A percentile compares a stretch with the other conserved stretches of the same genome.
Evolutionary conservation across 2,888 invertebrate genomes (phyloP).

Genomic region (Perizoma affinitatum): DNA sequence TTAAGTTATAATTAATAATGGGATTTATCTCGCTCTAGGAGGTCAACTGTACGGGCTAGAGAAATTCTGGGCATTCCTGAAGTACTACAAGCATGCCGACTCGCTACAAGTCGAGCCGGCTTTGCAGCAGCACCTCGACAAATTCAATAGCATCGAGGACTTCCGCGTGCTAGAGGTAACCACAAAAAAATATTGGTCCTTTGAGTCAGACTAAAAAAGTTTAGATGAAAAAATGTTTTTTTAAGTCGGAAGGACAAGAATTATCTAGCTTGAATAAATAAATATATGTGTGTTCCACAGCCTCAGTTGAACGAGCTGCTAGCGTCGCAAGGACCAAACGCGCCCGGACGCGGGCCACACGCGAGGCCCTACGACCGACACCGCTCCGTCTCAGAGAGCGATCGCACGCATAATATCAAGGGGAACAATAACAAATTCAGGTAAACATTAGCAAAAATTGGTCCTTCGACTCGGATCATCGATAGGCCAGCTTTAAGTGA

Average conservation of each 20-base stretch:
- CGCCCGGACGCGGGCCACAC: constrained; percentile 79
- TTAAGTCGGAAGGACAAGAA: too few relatives aligned
- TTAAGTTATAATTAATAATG: too few relatives aligned
- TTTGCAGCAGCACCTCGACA: constrained; percentile 88
- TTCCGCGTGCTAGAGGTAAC: constrained; percentile 91
- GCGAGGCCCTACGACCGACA: constrained; percentile 71
- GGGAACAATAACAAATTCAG: constrained; percentile 40
- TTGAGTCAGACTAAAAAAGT: neutral
- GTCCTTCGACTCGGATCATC: neutral
- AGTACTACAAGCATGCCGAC: constrained; percentile 94
- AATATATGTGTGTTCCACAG: constrained; percentile 50
- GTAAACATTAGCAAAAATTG: constrained; percentile 24
- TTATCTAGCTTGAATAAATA: too few relatives aligned
- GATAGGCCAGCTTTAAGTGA: too few relatives aligned
- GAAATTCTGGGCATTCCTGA: constrained; percentile 99
- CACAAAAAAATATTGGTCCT: neutral
- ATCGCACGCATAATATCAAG: constrained; percentile 44
- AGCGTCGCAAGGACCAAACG: constrained; percentile 63
- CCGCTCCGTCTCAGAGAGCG: constrained; percentile 77
- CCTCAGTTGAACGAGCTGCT: constrained; percentile 84
- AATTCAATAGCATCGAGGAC: constrained; percentile 95
- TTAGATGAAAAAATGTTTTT: too few relatives aligned
- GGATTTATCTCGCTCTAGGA: constrained; percentile 50
- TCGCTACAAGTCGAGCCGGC: constrained; percentile 90
- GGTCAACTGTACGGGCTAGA: constrained; percentile 99